These are phyloP conservation scores for Notolabrus celidotus DNA, from an alignment of 2,797 vertebrate species.

Conservation along the genomic window DNA sequence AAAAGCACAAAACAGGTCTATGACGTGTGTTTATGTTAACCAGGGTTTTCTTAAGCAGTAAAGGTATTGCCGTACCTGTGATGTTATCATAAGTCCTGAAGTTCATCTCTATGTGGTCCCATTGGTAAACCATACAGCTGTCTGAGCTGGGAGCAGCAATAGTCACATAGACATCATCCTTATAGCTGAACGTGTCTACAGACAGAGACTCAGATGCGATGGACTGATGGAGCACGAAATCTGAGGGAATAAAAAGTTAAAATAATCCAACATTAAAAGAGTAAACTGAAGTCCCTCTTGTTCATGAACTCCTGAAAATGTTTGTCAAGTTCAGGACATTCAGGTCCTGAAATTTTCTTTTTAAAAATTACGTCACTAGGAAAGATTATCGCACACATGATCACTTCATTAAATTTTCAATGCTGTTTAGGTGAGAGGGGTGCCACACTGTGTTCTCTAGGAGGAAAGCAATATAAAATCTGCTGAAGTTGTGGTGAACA, in stretches of 20 bases:
- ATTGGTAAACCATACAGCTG: constrained; percentile 97
- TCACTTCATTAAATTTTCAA: too few relatives aligned
- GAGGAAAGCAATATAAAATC: too few relatives aligned
- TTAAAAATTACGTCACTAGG: too few relatives aligned
- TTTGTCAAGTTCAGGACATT: too few relatives aligned
- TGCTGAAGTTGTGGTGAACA: too few relatives aligned
- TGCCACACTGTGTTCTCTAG: too few relatives aligned
- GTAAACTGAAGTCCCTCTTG: neutral
- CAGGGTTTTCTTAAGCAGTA: neutral
- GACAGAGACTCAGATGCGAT: constrained; percentile 94
- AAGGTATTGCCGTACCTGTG: constrained; percentile 85
- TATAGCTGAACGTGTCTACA: constrained; percentile 95
- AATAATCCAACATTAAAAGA: neutral
- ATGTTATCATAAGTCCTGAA: constrained; percentile 99
- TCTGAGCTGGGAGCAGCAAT: constrained; percentile 95
- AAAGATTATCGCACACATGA: too few relatives aligned
- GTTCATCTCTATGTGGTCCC: constrained; percentile 99
- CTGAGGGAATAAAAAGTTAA: constrained; percentile 74
- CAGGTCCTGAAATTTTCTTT: too few relatives aligned
- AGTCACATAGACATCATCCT: constrained; percentile 96
- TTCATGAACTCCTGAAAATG: too few relatives aligned
- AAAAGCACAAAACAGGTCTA: neutral
- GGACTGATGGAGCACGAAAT: constrained; percentile 95
- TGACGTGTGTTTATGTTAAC: neutral
- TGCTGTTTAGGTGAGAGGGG: too few relatives aligned